These are phyloP conservation scores for Lithobates pipiens DNA, from an alignment of 2,797 vertebrate genomes.

Conservation along the genomic window DNA sequence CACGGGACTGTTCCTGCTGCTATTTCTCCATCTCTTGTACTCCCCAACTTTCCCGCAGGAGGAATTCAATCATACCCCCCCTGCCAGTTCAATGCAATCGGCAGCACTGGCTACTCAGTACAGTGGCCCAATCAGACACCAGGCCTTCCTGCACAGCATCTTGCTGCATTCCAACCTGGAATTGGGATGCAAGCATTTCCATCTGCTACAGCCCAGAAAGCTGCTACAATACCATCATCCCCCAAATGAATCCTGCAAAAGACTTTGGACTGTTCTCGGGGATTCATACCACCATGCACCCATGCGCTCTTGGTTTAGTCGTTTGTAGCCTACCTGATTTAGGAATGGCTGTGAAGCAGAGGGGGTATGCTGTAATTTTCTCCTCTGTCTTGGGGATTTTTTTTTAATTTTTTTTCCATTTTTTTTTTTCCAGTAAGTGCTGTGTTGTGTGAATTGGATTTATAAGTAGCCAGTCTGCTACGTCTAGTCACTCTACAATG, in stretches of 20 bases:
- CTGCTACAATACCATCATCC: conserved; percentile 68
- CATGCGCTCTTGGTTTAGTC: conserved; percentile 21
- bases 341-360: conserved; percentile 56
- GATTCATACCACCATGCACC: conserved; percentile 22
- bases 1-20: conserved; percentile 69
- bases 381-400: not conserved
- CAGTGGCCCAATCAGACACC: conserved; percentile 70
- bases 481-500: conserved; percentile 16
- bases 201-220: conserved; percentile 67
- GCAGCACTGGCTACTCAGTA: conserved; percentile 64
- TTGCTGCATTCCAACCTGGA: conserved; percentile 68
- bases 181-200: conserved; percentile 68
- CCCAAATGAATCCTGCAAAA: conserved; percentile 68
- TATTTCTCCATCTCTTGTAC: conserved; percentile 75
- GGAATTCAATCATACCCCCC: conserved; percentile 79
- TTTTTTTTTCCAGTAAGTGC: conserved; percentile 50
- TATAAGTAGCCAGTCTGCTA: conserved; percentile 11
- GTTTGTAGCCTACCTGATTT: conserved; percentile 23
- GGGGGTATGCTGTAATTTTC: conserved; percentile 43
- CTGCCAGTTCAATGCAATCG: conserved; percentile 70
- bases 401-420: not conserved
- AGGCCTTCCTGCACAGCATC: conserved; percentile 65
- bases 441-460: conserved; percentile 55
- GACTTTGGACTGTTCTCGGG: conserved; percentile 22
- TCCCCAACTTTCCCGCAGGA: conserved; percentile 69